phyloP scores from a whole-genome alignment of 2,888 invertebrate species.

The Plebejus anna region DNA sequence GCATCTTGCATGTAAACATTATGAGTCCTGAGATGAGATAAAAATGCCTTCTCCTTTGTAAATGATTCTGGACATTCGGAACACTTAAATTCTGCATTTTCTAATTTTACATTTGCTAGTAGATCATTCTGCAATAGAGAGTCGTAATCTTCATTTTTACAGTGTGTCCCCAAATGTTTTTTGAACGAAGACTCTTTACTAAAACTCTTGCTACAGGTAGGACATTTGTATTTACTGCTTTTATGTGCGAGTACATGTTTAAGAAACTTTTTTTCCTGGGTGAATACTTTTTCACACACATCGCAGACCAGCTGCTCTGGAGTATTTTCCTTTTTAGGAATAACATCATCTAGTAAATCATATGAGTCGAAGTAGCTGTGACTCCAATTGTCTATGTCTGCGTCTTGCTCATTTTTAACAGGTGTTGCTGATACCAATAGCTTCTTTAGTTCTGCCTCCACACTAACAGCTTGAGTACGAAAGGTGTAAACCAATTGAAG shows the following conservation, averaged over 20 bases:
- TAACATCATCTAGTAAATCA: conserved; percentile 37
- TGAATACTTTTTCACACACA: conserved; percentile 70
- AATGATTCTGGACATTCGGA: conserved; percentile 75
- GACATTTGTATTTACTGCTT: conserved; percentile 44
- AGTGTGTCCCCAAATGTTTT: conserved; percentile 58
- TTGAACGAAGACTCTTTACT: conserved; percentile 49
- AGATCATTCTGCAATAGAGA: conserved; percentile 23
- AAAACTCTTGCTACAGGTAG: conserved; percentile 55
- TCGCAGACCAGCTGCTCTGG: conserved; percentile 51
- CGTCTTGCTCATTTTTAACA: conserved; percentile 39
- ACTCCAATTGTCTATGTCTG: conserved; percentile 35
- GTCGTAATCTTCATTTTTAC: conserved; percentile 25
- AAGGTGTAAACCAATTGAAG: conserved; percentile 70
- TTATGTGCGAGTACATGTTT: conserved; percentile 70
- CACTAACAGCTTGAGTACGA: conserved; percentile 53
- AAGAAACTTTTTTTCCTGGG: conserved; percentile 63
- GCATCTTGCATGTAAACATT: conserved; percentile 50
- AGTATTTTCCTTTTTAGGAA: conserved; percentile 42
- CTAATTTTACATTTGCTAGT: conserved; percentile 40
- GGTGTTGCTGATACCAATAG: conserved; percentile 42
- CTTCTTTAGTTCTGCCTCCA: conserved; percentile 55
- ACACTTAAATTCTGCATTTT: conserved; percentile 60
- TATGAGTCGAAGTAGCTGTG: conserved; percentile 45
- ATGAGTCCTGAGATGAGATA: conserved; percentile 59
- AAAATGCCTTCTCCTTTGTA: conserved; percentile 70